phyloP scores from a whole-genome alignment of 2,797 vertebrate species.

The Hemibagrus guttatus region DNA sequence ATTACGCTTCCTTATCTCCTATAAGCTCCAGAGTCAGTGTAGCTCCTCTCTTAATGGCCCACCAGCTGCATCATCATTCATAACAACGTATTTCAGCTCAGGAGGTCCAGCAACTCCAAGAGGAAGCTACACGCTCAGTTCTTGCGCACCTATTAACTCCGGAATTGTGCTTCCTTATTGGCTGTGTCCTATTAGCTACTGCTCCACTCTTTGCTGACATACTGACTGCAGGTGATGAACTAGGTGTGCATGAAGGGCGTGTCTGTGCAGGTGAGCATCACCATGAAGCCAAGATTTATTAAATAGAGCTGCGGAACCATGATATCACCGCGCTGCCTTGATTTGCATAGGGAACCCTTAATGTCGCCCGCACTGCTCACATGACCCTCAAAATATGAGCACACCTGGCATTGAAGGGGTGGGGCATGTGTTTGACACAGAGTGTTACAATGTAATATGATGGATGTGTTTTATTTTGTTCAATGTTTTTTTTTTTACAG shows the following conservation, averaged over 20 bases:
- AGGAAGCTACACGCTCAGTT: not conserved
- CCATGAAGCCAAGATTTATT: not conserved
- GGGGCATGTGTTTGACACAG: conserved; percentile 47
- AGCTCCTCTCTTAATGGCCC: not conserved
- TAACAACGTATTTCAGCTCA: conserved; percentile 5
- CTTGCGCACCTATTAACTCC: not conserved
- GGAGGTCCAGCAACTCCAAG: not conserved
- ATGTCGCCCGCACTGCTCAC: not conserved
- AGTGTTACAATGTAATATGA: not conserved
- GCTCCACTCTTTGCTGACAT: conserved; percentile 7
- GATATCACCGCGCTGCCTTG: conserved; percentile 45
- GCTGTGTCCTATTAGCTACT: conserved; percentile 8
- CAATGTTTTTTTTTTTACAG: conserved; percentile 54
- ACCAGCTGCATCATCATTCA: not conserved
- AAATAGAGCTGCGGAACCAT: conserved; percentile 6
- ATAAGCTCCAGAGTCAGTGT: not conserved
- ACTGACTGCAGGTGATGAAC: conserved; percentile 1
- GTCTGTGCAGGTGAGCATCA: not conserved
- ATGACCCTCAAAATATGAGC: conserved; percentile 5
- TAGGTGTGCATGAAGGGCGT: conserved; percentile 8
- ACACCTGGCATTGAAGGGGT: conserved; percentile 12
- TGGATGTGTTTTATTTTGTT: conserved; percentile 52
- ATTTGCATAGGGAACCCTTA: not conserved
- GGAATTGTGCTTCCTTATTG: conserved; percentile 35
- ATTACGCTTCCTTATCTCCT: not conserved